Evolutionary conservation across 2,888 invertebrate genomes (phyloP), one percentile per base, ranked within the genome.

Genomic region (Microchrysa polita): DNA sequence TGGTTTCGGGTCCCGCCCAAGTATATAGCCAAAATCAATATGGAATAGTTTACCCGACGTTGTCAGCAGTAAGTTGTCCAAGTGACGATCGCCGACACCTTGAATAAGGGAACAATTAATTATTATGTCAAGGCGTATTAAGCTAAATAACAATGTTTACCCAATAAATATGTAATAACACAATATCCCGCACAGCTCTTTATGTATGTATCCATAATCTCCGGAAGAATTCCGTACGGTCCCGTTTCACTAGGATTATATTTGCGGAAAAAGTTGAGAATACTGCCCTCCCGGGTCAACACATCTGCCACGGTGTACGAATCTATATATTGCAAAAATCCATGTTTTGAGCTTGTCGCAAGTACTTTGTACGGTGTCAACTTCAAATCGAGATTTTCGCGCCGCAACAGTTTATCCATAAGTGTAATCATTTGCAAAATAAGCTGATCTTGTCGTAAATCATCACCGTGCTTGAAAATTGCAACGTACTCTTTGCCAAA

Each of bases 391-490:
- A 99, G 87, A 84, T 99, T 98, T 85, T 99, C 99, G 79, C 94
- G 89, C 55, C 96, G 88, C 77, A 99, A 85, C 72, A 99, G 84
- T 83, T 96, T 96, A 83, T 99, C 99, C 97, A 99, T 99, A 14
- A 99, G 86, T 0, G 96, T 95, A 53, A 99, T 98, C 88, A 98
- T 98, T 86, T 99, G 98, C 61, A 99, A 86, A 76, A 99, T 95
- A 1, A 99, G 88, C 84, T 99, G 98, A 86, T 99, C 98, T 86
- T 99, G 98, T 1, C 99, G 88, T 69, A 99, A 85, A 83, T 99
- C 98, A 84, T 99, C 99, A 1, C 99, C 99, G 80, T 97, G 92
- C 83, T 99, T 99, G 84, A 98, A 98, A 76, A 99, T 98, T 0
- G 97, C 94, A 16, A 95, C 93, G 84, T 98, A 99, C 80, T 95